phyloP scores from a whole-genome alignment of 2,797 vertebrate genomes.

The Fistularia commersonii region DNA sequence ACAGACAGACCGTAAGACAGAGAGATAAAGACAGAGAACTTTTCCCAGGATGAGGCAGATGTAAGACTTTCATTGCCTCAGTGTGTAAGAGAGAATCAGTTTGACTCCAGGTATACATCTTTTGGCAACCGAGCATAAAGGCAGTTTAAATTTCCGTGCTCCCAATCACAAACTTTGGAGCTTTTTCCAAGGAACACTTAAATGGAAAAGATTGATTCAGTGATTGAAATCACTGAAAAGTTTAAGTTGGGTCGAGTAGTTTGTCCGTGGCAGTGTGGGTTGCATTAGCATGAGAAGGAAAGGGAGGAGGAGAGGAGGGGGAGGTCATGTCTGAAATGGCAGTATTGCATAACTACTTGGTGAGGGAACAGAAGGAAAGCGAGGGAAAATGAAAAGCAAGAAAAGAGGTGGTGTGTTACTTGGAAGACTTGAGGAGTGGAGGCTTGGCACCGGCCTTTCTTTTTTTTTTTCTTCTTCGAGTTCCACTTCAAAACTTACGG shows the following conservation, averaged over 20 bases:
- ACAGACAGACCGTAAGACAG: background rate
- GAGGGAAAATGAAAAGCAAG: conserved; percentile 43
- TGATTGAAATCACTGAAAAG: conserved; percentile 17
- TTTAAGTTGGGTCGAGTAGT: conserved; percentile 12
- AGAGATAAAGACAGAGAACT: conserved; percentile 2
- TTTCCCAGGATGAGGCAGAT: conserved; percentile 30
- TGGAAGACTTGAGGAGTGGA: conserved; percentile 12
- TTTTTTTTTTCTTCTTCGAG: background rate
- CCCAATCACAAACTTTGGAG: background rate
- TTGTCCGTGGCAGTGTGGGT: conserved; percentile 21
- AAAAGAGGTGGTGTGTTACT: conserved; percentile 34
- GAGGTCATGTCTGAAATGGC: conserved; percentile 57
- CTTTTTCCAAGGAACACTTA: conserved; percentile 5
- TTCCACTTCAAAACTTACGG: conserved; percentile 10
- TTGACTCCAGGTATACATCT: too few relatives aligned
- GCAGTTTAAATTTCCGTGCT: conserved; percentile 5
- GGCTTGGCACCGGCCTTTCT: conserved; percentile 22
- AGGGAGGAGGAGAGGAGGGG: conserved; percentile 27
- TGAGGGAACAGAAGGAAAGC: conserved; percentile 46
- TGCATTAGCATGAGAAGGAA: conserved; percentile 14
- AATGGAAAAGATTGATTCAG: background rate
- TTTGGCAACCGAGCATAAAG: background rate
- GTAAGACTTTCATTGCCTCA: conserved; percentile 6
- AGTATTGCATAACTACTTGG: conserved; percentile 66
- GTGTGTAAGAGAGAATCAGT: background rate